These are phyloP conservation scores for Ceratosolen fusciceps DNA, from an alignment of 1,140 invertebrate genomes.

Conservation along the genomic window DNA sequence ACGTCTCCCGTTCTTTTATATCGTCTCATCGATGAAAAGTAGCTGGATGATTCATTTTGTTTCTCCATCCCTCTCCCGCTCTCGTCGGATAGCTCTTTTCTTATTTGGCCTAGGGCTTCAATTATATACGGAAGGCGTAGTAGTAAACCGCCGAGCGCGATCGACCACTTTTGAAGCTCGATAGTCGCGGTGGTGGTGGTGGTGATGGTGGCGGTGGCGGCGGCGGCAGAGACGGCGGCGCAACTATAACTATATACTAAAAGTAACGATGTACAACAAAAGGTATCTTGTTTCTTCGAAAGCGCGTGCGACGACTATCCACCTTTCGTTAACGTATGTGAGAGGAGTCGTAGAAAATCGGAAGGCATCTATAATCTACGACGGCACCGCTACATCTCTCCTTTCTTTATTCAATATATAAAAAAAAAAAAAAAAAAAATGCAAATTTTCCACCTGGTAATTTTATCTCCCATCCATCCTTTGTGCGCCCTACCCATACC, in stretches of 20 bases:
- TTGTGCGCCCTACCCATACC: not conserved
- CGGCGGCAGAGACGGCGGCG: slow-evolving; percentile 50
- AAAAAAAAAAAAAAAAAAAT: no score
- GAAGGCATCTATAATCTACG: not conserved
- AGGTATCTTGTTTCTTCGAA: slow-evolving; percentile 63
- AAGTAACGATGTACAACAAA: slow-evolving; percentile 68
- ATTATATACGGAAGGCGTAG: slow-evolving; percentile 55
- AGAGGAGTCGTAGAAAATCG: not conserved
- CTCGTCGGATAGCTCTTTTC: not conserved
- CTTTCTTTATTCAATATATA: no score
- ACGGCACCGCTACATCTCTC: not conserved
- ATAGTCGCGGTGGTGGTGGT: not conserved
- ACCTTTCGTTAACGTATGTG: slow-evolving; percentile 65
- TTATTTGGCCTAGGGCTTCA: slow-evolving; percentile 59
- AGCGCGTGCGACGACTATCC: not conserved
- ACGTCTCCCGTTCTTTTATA: not conserved
- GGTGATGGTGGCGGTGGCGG: slow-evolving; percentile 35
- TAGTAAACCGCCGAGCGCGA: slow-evolving; percentile 61
- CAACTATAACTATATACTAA: slow-evolving; percentile 60
- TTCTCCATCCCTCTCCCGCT: not conserved
- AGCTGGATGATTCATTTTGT: slow-evolving; percentile 22
- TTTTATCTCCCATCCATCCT: not conserved
- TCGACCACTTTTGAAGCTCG: slow-evolving; percentile 63
- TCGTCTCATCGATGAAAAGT: slow-evolving; percentile 19
- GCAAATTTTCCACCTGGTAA: not conserved